Conservation (phyloP, 1,140 invertebrate species). For the Hormaphis cornu region DNA sequence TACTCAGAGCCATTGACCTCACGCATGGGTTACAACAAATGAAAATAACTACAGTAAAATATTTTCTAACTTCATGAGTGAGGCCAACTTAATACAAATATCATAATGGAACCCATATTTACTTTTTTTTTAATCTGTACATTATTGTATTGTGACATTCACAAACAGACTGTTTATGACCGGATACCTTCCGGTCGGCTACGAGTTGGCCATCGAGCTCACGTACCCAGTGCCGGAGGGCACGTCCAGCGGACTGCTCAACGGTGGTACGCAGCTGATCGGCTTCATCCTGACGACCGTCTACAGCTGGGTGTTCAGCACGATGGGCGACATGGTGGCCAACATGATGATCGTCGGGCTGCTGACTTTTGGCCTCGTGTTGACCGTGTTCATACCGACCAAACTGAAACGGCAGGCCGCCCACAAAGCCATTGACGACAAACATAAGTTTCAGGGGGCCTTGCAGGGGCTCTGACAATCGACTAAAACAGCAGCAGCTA, state of each 20-base stretch:
- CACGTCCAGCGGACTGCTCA: conserved; percentile 73
- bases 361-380: conserved; percentile 54
- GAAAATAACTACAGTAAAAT: no score
- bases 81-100: background rate
- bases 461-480: background rate
- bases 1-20: no score
- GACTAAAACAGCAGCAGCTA: background rate
- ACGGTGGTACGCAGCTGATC: conserved; percentile 61
- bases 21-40: no score
- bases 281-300: conserved; percentile 68
- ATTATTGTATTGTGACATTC: background rate
- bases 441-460: conserved; percentile 19
- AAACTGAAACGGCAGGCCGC: conserved; percentile 66
- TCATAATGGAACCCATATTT: background rate
- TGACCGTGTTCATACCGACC: conserved; percentile 61
- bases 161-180: conserved; percentile 84
- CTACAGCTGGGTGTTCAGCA: conserved; percentile 51
- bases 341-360: conserved; percentile 56
- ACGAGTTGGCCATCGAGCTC: conserved; percentile 91
- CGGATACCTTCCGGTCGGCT: conserved; percentile 86
- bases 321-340: conserved; percentile 53
- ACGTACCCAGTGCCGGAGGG: conserved; percentile 90
- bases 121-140: background rate
- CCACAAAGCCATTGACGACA: conserved; percentile 37
- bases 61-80: background rate